Evolutionary conservation across 2,888 invertebrate species (phyloP).

Genomic region (Geophilus truncorum): DNA sequence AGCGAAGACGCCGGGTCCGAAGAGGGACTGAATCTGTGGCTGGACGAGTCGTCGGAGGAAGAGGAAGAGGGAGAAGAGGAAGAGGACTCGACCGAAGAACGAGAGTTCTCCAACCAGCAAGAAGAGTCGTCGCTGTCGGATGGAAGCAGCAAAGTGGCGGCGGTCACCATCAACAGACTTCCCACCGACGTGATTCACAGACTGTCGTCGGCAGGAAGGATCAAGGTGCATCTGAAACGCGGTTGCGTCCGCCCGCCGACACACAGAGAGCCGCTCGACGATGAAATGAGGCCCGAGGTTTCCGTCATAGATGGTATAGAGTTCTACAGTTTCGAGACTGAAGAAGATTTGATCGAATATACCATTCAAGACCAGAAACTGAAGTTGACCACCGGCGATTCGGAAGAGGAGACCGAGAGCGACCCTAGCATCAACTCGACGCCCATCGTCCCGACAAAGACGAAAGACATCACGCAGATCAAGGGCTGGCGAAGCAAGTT

Average conservation of each 20-base stretch:
- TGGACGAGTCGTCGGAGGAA: not conserved
- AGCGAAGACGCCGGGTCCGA: conserved; percentile 29
- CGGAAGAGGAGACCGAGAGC: not conserved
- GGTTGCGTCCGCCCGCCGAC: no score
- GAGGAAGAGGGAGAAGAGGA: not conserved
- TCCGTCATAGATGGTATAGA: conserved; percentile 41
- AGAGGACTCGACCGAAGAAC: not conserved
- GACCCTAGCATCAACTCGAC: no score
- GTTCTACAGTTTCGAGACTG: conserved; percentile 40
- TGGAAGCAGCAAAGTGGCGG: not conserved
- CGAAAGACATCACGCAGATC: conserved; percentile 48
- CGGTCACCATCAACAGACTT: not conserved
- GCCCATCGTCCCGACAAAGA: conserved; percentile 42
- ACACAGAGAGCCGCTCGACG: no score
- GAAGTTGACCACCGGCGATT: not conserved
- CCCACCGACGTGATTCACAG: not conserved
- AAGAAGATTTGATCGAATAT: conserved; percentile 38
- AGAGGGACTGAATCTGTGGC: conserved; percentile 30
- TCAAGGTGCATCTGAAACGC: not conserved
- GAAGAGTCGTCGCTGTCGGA: not conserved
- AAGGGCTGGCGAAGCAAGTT: conserved; percentile 44
- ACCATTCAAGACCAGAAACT: conserved; percentile 22
- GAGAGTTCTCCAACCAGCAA: no score
- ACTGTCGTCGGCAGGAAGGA: not conserved
- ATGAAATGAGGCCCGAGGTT: conserved; percentile 37